These are phyloP conservation scores for Sapayoa aenigma DNA, from an alignment of 2,113 vertebrate species.

Conservation along the genomic window DNA sequence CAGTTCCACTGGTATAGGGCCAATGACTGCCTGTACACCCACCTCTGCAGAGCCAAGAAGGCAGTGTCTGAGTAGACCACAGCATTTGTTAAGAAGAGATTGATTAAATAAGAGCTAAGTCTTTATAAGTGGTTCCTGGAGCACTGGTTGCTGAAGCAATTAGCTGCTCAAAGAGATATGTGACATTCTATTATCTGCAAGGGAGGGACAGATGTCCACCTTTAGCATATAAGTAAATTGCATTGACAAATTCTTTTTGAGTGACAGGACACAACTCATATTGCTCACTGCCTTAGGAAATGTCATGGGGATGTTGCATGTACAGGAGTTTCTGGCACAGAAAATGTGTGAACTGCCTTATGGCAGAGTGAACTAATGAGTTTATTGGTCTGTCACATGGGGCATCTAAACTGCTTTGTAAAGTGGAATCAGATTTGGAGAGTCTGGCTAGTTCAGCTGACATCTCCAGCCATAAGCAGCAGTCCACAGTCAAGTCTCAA, in stretches of 20 bases:
- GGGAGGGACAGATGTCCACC: not conserved
- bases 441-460: not conserved
- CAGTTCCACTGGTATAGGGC: not conserved
- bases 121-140: not conserved
- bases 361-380: not conserved
- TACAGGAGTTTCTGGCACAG: not conserved
- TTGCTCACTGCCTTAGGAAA: not conserved
- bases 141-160: not conserved
- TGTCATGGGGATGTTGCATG: not conserved
- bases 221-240: not conserved
- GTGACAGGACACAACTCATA: not conserved
- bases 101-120: not conserved
- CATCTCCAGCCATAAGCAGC: not conserved
- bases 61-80: not conserved
- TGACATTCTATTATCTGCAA: not conserved
- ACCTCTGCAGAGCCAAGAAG: not conserved
- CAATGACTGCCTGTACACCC: not conserved
- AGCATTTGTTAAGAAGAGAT: not conserved
- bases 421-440: not conserved
- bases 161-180: not conserved
- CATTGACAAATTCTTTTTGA: not conserved
- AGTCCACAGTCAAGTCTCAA: not conserved
- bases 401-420: not conserved
- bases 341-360: not conserved
- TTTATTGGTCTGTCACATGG: not conserved